These are phyloP conservation scores for Theristus sp. DNA, from an alignment of 2,888 invertebrate species.

Conservation along the genomic window DNA sequence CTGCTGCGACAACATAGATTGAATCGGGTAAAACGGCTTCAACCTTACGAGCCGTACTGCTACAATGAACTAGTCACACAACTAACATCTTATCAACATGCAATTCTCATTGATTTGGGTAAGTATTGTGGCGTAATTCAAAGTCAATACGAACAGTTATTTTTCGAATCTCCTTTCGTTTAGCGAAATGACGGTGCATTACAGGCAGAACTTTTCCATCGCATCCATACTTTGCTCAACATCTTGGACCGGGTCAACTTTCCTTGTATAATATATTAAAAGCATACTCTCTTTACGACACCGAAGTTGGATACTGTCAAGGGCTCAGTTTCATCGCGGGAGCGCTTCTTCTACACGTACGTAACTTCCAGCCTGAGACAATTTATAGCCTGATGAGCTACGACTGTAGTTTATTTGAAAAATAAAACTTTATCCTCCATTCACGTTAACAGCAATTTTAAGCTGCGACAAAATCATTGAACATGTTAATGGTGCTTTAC, in stretches of 20 bases:
- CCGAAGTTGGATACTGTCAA: slow-evolving; percentile 87
- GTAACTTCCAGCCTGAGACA: slow-evolving; percentile 24
- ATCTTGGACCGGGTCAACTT: slow-evolving; percentile 75
- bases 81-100: slow-evolving; percentile 82
- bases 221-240: slow-evolving; percentile 75
- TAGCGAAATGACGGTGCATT: neutral
- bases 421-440: too few relatives aligned
- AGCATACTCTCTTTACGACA: slow-evolving; percentile 80
- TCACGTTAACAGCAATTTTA: too few relatives aligned
- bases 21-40: slow-evolving; percentile 5
- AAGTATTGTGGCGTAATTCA: neutral
- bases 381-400: slow-evolving; percentile 51
- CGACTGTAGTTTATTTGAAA: too few relatives aligned
- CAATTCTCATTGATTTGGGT: slow-evolving; percentile 64
- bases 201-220: slow-evolving; percentile 72
- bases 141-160: neutral
- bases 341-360: slow-evolving; percentile 71
- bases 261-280: slow-evolving; percentile 82
- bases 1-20: slow-evolving; percentile 55
- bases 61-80: slow-evolving; percentile 62
- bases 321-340: slow-evolving; percentile 89
- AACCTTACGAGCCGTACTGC: slow-evolving; percentile 40
- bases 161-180: neutral
- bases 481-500: too few relatives aligned
- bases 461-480: too few relatives aligned